Conservation (phyloP, 2,888 invertebrate species). For the Drosophila robusta region DNA sequence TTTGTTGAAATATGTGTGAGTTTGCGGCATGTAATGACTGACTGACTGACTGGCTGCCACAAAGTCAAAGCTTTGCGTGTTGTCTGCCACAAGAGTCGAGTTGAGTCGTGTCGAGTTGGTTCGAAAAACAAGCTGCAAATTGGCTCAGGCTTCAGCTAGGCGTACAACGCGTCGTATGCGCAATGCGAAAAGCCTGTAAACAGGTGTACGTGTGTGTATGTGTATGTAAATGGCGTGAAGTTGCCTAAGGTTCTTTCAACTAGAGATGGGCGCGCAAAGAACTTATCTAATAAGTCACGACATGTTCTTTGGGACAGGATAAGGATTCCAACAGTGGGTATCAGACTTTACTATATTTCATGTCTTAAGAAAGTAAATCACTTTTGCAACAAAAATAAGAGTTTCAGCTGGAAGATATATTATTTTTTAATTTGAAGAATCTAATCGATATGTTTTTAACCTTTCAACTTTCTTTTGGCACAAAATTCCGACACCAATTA, state of each 20-base stretch:
- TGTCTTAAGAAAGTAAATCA: no score
- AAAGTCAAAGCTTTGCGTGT: conserved; percentile 74
- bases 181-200: conserved; percentile 65
- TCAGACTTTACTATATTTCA: not conserved
- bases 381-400: no score
- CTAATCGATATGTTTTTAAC: no score
- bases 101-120: conserved; percentile 9
- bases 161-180: conserved; percentile 63
- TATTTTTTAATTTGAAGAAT: no score
- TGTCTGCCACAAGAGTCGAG: conserved; percentile 41
- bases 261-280: conserved; percentile 1
- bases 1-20: conserved; percentile 59
- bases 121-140: conserved; percentile 64
- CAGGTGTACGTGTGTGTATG: not conserved
- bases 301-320: not conserved
- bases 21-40: conserved; percentile 45
- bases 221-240: conserved; percentile 52
- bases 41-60: conserved; percentile 51
- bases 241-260: conserved; percentile 45
- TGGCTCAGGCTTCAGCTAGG: conserved; percentile 40
- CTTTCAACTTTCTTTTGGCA: no score
- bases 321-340: not conserved
- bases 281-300: not conserved
- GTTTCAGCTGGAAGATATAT: no score
- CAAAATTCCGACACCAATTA: no score